Conservation (phyloP, 1,140 invertebrate species). For the Zaprionus nigranus region DNA sequence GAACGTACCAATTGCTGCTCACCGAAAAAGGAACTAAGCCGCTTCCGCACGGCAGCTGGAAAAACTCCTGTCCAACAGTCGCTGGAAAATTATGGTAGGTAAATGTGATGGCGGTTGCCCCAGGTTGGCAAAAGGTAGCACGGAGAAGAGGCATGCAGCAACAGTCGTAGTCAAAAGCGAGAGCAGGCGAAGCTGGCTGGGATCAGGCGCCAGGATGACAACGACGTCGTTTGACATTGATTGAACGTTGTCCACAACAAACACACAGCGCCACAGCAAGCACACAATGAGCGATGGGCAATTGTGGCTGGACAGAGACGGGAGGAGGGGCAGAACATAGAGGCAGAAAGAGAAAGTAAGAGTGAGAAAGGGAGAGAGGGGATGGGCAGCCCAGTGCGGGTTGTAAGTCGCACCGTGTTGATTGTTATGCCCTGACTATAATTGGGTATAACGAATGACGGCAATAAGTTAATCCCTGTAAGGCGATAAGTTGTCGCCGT, state of each 20-base stretch:
- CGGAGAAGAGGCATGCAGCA: not conserved
- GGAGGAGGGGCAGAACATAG: too few species aligned
- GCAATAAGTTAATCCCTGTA: conserved; percentile 15
- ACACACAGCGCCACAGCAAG: conserved; percentile 29
- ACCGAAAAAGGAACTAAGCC: conserved; percentile 8
- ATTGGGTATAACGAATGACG: conserved; percentile 44
- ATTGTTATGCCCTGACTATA: conserved; percentile 64
- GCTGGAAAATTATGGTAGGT: conserved; percentile 63
- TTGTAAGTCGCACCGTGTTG: conserved; percentile 66
- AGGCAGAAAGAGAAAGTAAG: too few species aligned
- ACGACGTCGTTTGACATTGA: conserved; percentile 70
- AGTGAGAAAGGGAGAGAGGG: not conserved
- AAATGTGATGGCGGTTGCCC: conserved; percentile 53
- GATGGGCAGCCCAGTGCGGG: conserved; percentile 25
- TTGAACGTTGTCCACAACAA: conserved; percentile 76
- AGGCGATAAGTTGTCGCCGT: not conserved
- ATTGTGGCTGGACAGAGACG: not conserved
- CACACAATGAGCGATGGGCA: conserved; percentile 42
- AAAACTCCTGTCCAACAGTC: conserved; percentile 38
- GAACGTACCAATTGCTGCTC: conserved; percentile 43
- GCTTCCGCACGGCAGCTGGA: conserved; percentile 16
- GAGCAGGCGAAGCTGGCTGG: conserved; percentile 39
- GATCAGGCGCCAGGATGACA: conserved; percentile 53
- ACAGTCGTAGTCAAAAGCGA: conserved; percentile 31
- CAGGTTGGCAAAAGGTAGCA: not conserved